phyloP scores from a whole-genome alignment of 2,797 vertebrate species.

The Danio albolineatus region DNA sequence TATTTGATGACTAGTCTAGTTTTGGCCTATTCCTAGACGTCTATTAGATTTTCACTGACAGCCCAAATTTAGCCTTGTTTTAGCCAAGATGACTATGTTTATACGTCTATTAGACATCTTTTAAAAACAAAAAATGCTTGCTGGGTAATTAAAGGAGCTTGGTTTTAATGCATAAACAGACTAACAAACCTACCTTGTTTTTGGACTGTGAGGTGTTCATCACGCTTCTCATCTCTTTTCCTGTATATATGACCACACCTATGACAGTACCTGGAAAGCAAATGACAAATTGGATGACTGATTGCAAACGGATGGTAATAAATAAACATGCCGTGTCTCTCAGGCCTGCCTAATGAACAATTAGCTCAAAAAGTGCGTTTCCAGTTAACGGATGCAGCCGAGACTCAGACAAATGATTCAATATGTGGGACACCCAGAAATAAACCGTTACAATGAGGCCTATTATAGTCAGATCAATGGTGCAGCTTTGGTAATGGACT shows the following conservation, averaged over 20 bases:
- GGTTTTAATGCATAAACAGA: no score
- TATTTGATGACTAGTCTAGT: no score
- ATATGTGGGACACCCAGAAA: slow-evolving; percentile 69
- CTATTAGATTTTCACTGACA: no score
- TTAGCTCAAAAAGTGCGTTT: slow-evolving; percentile 48
- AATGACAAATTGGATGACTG: background rate
- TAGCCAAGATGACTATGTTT: no score
- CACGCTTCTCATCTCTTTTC: slow-evolving; percentile 96
- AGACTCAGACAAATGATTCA: slow-evolving; percentile 67
- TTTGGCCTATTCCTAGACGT: no score
- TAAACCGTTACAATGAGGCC: slow-evolving; percentile 68
- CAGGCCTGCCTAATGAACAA: slow-evolving; percentile 44
- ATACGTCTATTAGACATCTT: no score
- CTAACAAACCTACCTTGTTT: slow-evolving; percentile 87
- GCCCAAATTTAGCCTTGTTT: no score
- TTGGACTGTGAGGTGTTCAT: slow-evolving; percentile 96
- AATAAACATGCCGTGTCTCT: slow-evolving; percentile 31
- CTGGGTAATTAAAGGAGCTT: no score
- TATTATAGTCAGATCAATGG: slow-evolving; percentile 77
- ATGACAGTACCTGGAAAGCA: slow-evolving; percentile 90
- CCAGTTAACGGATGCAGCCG: slow-evolving; percentile 42
- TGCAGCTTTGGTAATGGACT: slow-evolving; percentile 75
- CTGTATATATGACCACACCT: slow-evolving; percentile 97
- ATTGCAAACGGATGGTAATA: slow-evolving; percentile 4
- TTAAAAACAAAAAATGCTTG: no score